phyloP scores from a whole-genome alignment of 2,113 vertebrate species.

The Motacilla tschutschensis region DNA sequence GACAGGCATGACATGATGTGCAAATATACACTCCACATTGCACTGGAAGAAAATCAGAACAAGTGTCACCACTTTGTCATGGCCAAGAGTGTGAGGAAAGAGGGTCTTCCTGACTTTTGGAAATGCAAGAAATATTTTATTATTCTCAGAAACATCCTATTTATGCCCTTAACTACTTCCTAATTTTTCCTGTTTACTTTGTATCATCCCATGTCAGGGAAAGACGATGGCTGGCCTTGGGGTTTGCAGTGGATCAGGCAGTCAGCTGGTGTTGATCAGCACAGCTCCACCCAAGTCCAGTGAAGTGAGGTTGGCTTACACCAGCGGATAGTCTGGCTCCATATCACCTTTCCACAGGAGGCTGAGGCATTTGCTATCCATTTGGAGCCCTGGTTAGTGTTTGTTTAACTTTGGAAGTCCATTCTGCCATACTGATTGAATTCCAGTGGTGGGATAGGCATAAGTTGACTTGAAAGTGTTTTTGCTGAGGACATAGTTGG shows the following conservation, averaged over 20 bases:
- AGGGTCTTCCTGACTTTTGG: background rate
- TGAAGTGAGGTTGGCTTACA: constrained; percentile 38
- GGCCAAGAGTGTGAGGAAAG: background rate
- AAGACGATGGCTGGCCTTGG: background rate
- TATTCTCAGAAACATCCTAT: background rate
- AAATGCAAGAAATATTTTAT: background rate
- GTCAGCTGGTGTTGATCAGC: constrained; percentile 52
- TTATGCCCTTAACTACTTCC: background rate
- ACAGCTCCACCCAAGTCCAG: background rate
- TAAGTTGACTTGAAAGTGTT: background rate
- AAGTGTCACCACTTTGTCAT: constrained; percentile 19
- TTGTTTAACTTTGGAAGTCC: constrained; percentile 28
- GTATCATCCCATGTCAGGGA: background rate
- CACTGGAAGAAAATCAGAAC: background rate
- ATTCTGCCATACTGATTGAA: background rate
- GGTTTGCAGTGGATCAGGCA: background rate
- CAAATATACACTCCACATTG: constrained; percentile 23
- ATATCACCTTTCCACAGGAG: background rate
- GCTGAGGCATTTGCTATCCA: constrained; percentile 5
- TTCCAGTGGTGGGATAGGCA: background rate
- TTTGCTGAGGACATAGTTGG: background rate
- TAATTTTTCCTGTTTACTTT: constrained; percentile 13
- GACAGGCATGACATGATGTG: constrained; percentile 56
- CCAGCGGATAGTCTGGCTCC: constrained; percentile 11
- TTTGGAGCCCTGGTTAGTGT: background rate